Evolutionary conservation across 2,888 invertebrate species (phyloP), one percentile per base, ranked within the genome.

Genomic region (Drosophila differens): DNA sequence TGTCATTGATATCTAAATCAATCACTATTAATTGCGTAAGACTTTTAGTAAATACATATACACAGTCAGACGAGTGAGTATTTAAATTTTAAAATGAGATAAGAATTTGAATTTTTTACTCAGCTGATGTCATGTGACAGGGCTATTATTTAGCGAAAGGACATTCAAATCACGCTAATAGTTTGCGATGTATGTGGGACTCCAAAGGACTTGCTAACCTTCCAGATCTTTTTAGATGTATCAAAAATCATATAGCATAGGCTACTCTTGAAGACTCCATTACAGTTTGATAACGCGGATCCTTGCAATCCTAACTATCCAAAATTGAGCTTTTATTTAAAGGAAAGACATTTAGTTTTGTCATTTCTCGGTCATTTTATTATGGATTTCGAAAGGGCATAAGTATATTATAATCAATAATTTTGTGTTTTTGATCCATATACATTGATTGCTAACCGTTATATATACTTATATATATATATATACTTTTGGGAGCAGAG

Each of bases 1-100:
- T 73, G 69, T 73, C 72, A 72, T 12, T 55, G 16, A n/a, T n/a
- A n/a, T n/a, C n/a, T 0, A 4, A 25, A 47, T 2, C 2, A 25
- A 7, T 16, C 25, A 47, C 2, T 25, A 25, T 25, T 25, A 14
- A 47, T 47, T 22, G 14, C 47, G 14, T 25, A 14, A 7, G 47
- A 22, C 22, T 22, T 22, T 22, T 22, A 4, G 4, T 25, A 47
- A 25, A 22, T 44, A 1, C 41, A 41, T 12, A 12, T 12, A 44
- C 12, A 44, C 12, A 44, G 41, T 5, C 41, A 5, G 12, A 12
- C 1, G 5, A n/a, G 4, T 10, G 10, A 22, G 1, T 44, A 22
- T 1, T 14, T 7, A 7, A 7, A 47, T 22, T 14, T 7, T 7
- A 47, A 47, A 14, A 7, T 22, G 0, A 22, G 22, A 12, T 44